phyloP scores from a whole-genome alignment of 2,113 vertebrate genomes.

The Chionodraco myersi region DNA sequence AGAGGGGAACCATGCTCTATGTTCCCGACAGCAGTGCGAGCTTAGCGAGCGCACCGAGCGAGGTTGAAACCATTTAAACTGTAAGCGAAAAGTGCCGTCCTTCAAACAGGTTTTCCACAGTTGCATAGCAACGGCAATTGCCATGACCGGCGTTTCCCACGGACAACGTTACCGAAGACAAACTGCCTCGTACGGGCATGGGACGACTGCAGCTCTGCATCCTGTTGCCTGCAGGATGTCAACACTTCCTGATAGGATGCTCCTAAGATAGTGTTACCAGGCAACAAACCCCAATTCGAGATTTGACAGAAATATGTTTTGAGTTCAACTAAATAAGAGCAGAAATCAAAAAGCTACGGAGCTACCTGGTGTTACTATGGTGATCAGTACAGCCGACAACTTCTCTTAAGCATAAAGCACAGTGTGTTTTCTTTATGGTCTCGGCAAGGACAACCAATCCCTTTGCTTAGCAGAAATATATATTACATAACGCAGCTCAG shows the following conservation, averaged over 20 bases:
- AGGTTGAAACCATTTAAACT: constrained; percentile 48
- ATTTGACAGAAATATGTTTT: not conserved
- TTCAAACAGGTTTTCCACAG: constrained; percentile 50
- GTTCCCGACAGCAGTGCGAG: constrained; percentile 19
- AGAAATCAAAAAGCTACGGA: not conserved
- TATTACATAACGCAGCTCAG: constrained; percentile 31
- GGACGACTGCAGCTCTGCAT: constrained; percentile 34
- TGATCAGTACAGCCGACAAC: constrained; percentile 22
- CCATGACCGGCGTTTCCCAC: constrained; percentile 24
- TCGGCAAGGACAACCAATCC: constrained; percentile 5
- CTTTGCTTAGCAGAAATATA: constrained; percentile 11
- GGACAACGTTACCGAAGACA: not conserved
- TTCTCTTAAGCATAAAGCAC: constrained; percentile 7
- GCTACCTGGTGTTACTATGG: constrained; percentile 40
- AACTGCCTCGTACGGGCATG: not conserved
- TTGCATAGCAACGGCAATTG: constrained; percentile 64
- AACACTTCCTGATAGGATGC: constrained; percentile 44
- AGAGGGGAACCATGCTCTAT: not conserved
- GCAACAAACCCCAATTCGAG: constrained; percentile 44
- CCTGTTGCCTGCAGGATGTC: constrained; percentile 17
- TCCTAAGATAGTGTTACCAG: constrained; percentile 52
- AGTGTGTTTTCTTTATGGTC: not conserved
- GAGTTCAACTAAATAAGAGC: constrained; percentile 22
- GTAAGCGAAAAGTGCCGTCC: constrained; percentile 41
- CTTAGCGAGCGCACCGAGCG: constrained; percentile 4